phyloP scores from a whole-genome alignment of 2,797 vertebrate genomes.

The Spatula clypeata region DNA sequence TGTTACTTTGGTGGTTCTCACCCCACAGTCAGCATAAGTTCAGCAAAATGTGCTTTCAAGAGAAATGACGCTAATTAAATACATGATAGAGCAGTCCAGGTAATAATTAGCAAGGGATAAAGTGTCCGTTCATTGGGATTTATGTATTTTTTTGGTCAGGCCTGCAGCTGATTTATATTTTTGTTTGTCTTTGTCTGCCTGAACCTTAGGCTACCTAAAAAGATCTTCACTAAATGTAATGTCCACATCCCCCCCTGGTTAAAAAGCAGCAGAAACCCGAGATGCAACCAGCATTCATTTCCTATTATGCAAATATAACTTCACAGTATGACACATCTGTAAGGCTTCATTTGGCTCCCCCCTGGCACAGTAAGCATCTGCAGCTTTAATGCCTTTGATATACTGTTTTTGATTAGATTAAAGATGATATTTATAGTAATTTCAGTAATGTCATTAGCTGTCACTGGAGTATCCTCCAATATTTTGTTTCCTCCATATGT shows the following conservation, averaged over 20 bases:
- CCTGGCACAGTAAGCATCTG: conserved; percentile 67
- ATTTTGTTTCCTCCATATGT: conserved; percentile 68
- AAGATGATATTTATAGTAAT: conserved; percentile 75
- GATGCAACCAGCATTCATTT: conserved; percentile 77
- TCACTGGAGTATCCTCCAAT: conserved; percentile 69
- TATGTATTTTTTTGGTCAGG: conserved; percentile 1
- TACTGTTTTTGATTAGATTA: conserved; percentile 72
- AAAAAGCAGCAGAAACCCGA: conserved; percentile 65
- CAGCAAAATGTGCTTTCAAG: conserved; percentile 52
- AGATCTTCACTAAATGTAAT: not conserved
- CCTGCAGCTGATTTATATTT: not conserved
- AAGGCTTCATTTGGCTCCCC: conserved; percentile 73
- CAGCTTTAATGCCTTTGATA: conserved; percentile 72
- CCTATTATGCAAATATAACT: conserved; percentile 80
- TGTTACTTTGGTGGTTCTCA: conserved; percentile 57
- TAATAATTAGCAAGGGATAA: conserved; percentile 63
- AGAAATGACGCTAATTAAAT: conserved; percentile 63
- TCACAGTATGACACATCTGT: conserved; percentile 77
- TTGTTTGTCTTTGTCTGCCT: not conserved
- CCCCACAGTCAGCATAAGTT: not conserved
- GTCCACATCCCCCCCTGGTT: not conserved
- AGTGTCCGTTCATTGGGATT: not conserved
- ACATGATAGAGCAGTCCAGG: conserved; percentile 24
- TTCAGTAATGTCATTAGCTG: conserved; percentile 73
- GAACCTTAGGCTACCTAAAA: not conserved